A percentile compares a stretch with the other conserved stretches of the same genome.
Evolutionary conservation across 2,797 vertebrate species (phyloP).

Genomic region (Squalus acanthias): DNA sequence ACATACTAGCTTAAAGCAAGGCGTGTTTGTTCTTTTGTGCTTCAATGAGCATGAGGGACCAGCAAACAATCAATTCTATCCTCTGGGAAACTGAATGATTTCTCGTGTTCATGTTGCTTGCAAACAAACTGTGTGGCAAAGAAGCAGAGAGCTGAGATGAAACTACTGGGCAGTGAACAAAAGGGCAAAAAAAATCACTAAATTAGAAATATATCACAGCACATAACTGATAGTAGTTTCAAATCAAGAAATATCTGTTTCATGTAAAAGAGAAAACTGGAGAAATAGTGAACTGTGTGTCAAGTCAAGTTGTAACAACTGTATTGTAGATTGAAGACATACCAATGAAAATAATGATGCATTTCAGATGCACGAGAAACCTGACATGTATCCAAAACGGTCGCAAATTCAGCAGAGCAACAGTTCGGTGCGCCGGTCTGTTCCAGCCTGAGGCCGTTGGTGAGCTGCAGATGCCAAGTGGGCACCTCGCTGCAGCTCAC

Average conservation of each 20-base stretch:
- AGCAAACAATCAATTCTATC: neutral
- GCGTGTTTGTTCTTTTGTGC: neutral
- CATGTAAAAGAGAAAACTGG: neutral
- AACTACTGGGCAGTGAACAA: neutral
- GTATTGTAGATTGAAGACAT: neutral
- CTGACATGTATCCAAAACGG: neutral
- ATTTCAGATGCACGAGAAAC: neutral
- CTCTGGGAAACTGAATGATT: constrained; percentile 9
- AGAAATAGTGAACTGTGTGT: neutral
- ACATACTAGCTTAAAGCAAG: neutral
- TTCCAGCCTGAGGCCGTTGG: neutral
- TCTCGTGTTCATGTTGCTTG: neutral
- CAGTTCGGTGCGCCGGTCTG: neutral
- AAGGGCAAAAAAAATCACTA: neutral
- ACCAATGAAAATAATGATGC: neutral
- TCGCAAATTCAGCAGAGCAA: neutral
- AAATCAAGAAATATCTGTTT: neutral
- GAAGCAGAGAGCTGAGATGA: neutral
- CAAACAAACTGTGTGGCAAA: neutral
- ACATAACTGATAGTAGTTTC: neutral
- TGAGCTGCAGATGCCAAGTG: neutral
- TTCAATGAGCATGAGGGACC: neutral
- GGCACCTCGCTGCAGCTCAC: neutral
- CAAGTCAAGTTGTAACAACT: neutral
- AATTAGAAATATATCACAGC: neutral